A percentile compares a stretch with the other conserved stretches of the same genome.
Conservation (phyloP, 2,113 vertebrate species). For the Micronycteris hirsuta region DNA sequence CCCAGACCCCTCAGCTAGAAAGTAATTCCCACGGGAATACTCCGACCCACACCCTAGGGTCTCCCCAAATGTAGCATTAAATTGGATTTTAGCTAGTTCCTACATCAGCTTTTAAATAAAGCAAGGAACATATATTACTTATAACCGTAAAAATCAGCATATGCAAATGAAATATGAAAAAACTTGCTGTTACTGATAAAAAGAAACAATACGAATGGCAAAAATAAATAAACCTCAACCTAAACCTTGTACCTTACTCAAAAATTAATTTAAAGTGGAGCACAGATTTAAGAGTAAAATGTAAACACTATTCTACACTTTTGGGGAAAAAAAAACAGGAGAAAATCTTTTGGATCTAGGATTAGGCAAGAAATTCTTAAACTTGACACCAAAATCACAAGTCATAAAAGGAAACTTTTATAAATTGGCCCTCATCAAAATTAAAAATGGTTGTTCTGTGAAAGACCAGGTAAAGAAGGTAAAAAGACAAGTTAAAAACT, state of each 20-base stretch:
- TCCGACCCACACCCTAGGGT: neutral
- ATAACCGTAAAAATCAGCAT: neutral
- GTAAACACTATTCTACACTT: neutral
- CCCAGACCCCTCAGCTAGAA: neutral
- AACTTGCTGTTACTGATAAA: neutral
- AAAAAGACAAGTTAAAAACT: neutral
- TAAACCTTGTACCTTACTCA: neutral
- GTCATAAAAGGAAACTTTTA: neutral
- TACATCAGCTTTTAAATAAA: slow-evolving; percentile 6
- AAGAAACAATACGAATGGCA: neutral
- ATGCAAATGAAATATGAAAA: neutral
- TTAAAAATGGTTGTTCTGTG: neutral
- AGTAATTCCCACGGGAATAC: neutral
- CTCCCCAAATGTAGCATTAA: neutral
- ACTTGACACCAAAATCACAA: neutral
- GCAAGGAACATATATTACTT: neutral
- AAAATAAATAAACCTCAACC: neutral
- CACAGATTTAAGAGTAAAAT: neutral
- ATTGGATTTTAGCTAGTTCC: neutral
- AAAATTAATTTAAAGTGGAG: slow-evolving; percentile 11
- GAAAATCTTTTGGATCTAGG: neutral
- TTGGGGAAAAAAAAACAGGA: neutral
- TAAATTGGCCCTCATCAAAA: slow-evolving; percentile 2
- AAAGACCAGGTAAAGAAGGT: neutral
- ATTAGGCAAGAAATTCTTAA: neutral